A percentile compares a stretch with the other conserved stretches of the same genome.
Evolutionary conservation across 2,888 invertebrate genomes (phyloP).

Genomic region (Trilocha varians): DNA sequence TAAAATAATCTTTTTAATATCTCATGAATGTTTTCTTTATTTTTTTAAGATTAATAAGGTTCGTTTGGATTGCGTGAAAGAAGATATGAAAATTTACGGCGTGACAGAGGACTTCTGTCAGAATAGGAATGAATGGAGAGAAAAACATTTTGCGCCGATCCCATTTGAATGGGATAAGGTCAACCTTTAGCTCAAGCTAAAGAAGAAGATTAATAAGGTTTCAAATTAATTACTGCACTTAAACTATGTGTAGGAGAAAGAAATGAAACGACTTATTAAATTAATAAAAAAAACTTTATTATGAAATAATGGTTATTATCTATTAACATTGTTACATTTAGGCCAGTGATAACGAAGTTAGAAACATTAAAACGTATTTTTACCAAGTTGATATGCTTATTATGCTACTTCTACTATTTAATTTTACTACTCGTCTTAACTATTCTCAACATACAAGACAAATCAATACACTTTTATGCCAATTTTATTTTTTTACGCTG

Average conservation of each 20-base stretch:
- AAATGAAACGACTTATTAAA: slow-evolving; percentile 20
- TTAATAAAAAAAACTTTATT: slow-evolving; percentile 65
- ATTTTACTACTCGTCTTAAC: neutral
- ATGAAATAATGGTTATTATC: slow-evolving; percentile 72
- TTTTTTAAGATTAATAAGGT: no score
- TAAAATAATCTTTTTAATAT: no score
- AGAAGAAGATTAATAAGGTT: no score
- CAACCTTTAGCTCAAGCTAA: no score
- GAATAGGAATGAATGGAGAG: no score
- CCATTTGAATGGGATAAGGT: no score
- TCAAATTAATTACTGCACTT: no score
- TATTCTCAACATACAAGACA: neutral
- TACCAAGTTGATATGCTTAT: slow-evolving; percentile 67
- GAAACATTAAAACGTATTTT: slow-evolving; percentile 48
- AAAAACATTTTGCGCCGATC: no score
- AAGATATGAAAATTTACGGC: no score
- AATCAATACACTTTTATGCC: neutral
- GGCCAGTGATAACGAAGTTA: slow-evolving; percentile 62
- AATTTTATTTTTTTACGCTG: neutral
- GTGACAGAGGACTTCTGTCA: no score
- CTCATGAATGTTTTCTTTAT: no score
- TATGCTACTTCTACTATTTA: slow-evolving; percentile 1
- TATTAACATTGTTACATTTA: slow-evolving; percentile 69
- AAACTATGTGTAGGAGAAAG: slow-evolving; percentile 2
- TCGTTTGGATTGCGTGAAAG: no score